Base-by-base conservation (phyloP, 2,888 invertebrate genomes). In the Lycaena phlaeas region DNA sequence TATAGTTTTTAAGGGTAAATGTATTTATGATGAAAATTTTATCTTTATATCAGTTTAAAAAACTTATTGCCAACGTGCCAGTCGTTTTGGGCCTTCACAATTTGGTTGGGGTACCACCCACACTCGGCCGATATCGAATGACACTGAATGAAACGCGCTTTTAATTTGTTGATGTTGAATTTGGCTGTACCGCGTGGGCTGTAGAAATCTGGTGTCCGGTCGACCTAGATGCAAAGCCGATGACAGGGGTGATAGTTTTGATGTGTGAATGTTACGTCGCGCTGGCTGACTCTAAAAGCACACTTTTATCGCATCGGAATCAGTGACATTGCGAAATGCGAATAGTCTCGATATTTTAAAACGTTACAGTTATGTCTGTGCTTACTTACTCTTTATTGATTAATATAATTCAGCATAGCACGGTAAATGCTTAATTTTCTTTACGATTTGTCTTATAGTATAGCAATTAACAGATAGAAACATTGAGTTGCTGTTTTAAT, bases 241-340 rank as follows among this genome's bases (percentile, higher is more conserved):
- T 78, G 71, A 68, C 72, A 74, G 55, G 54, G 43, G 51, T 50
- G 79, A 81, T 79, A 75, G 59, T 59, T 69, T 76, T 68, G 60
- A 74, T 62, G 54, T 57, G 57, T 59, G 51, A 46, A 54, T 55
- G 54, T 55, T 51, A 50, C 57, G 59, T 59, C 46, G 56, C 59
- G 57, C 51, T 57, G 45, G 47, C 52, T 63, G 56, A 47, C 41
- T 22, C 36, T 11, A 12, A 25, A 37, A 44, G 18, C 18, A 26
- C 29, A 26, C 22, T 4, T 29, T 9, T 34, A 34, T 34, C 34
- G 12, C 34, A 22, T 18, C 12, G 18, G 12, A 10, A 18, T 10
- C 18, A 11, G 34, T 17, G 18, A 7, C 22, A 34, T 22, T 22
- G 2, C 22, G 7, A 34, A 34, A 12, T 22, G 2, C 22, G 7